Conservation (phyloP, 2,888 invertebrate species). For the Coelopa pilipes region DNA sequence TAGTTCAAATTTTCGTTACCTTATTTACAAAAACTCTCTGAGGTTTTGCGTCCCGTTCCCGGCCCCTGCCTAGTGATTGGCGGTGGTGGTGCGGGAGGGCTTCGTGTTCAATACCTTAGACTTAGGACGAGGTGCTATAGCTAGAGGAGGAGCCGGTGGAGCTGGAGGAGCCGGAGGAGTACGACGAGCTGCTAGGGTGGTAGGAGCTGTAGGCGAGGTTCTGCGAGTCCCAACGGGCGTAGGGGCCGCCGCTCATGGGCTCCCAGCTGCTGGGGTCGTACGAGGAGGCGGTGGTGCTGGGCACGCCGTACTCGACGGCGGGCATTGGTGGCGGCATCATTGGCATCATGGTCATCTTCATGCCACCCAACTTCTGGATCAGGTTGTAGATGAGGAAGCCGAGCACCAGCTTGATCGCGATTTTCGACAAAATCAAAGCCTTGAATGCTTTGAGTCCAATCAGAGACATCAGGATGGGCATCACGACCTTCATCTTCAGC, state of each 20-base stretch:
- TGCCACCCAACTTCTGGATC: conserved; percentile 82
- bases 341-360: conserved; percentile 78
- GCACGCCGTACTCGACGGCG: conserved; percentile 76
- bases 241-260: conserved; percentile 78
- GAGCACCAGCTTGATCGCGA: conserved; percentile 82
- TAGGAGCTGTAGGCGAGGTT: conserved; percentile 79
- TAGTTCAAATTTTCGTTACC: conserved; percentile 13
- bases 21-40: conserved; percentile 33
- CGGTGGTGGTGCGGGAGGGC: too few species aligned
- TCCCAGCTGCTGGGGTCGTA: conserved; percentile 78
- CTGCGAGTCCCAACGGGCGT: conserved; percentile 81
- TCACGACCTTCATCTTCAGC: conserved; percentile 83
- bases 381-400: conserved; percentile 85
- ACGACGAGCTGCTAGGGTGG: conserved; percentile 74
- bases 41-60: not conserved
- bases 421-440: conserved; percentile 84
- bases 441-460: conserved; percentile 85
- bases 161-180: conserved; percentile 64
- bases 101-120: conserved; percentile 32
- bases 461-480: conserved; percentile 83
- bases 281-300: conserved; percentile 76
- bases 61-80: too few species aligned
- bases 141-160: conserved; percentile 55
- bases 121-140: conserved; percentile 57
- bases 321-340: conserved; percentile 71